Evolutionary conservation across 2,113 vertebrate genomes (phyloP), one percentile per base, ranked within the genome.

Genomic region (Ciconia boyciana): DNA sequence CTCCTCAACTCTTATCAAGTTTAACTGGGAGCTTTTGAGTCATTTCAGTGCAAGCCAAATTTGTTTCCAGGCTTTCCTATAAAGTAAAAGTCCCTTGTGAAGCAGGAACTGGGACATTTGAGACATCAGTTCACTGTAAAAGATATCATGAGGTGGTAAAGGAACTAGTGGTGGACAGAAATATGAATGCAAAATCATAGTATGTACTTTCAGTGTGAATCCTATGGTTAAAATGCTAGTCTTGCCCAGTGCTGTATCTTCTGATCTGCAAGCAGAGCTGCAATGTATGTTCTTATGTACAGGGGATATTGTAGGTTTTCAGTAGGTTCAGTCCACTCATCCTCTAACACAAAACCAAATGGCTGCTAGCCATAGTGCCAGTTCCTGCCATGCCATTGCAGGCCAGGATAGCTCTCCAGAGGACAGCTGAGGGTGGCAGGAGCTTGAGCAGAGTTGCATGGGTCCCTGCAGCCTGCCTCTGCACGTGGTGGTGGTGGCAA

Each of bases 331-430:
- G 29, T 76, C 14, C 4, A 32, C 24, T 74, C 2, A 2, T 36
- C 46, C 14, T 76, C 46, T 82, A 82, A 41, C 8, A 64, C 8
- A 32, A 90, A 71, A 9, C 11, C 20, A 86, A 39, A 20, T 12
- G 25, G 17, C 41, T 69, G 3, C 8, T 54, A 66, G 36, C 9
- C 31, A 7, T 4, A 18, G 19, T 31, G 31, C 15, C 21, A 32
- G 34, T 12, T 70, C 25, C 34, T 2, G 2, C 39, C 28, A 8
- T 17, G 36, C 36, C 0, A 0, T 2, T 3, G 5, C 20, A 15
- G 48, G 39, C 48, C 8, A 4, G 34, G 29, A 14, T 6, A 55
- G 15, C 9, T 32, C 54, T 77, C 39, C 3, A 5, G n/a, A 61
- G 43, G 28, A 11, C 12, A 83, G 34, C 44, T 48, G 52, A 58